Evolutionary conservation across 1,140 invertebrate genomes (phyloP).

Genomic region (Psilanteris sp.): DNA sequence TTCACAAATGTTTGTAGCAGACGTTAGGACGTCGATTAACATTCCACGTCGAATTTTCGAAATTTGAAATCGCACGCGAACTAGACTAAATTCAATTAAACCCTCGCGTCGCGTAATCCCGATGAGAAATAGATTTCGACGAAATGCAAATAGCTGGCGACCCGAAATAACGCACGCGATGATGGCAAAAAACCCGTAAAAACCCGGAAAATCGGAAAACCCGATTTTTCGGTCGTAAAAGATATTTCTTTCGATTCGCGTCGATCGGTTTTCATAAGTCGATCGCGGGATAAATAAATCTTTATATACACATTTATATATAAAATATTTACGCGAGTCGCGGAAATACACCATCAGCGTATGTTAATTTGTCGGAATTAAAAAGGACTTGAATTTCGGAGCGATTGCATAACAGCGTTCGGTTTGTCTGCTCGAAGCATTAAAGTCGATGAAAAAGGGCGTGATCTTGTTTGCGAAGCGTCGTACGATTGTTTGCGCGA

Average conservation of each 20-base stretch:
- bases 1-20: conserved; percentile 32
- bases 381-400: too few relatives aligned
- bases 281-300: too few relatives aligned
- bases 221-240: too few relatives aligned
- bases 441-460: conserved; percentile 39
- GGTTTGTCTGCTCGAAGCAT: conserved; percentile 6
- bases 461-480: conserved; percentile 18
- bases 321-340: too few relatives aligned
- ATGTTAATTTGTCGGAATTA: not conserved
- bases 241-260: too few relatives aligned
- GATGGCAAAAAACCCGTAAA: too few relatives aligned
- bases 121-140: too few relatives aligned
- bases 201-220: too few relatives aligned
- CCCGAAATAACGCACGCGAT: too few relatives aligned
- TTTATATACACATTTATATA: too few relatives aligned
- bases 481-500: conserved; percentile 1
- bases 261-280: too few relatives aligned
- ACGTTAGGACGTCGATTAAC: conserved; percentile 30
- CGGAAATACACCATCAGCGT: conserved; percentile 4
- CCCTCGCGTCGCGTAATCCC: not conserved
- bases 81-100: conserved; percentile 27
- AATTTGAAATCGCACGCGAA: conserved; percentile 21
- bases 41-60: conserved; percentile 6
- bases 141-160: too few relatives aligned
- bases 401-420: not conserved